Base-by-base conservation (phyloP, 2,888 invertebrate genomes). In the Sylvicola cinctus region DNA sequence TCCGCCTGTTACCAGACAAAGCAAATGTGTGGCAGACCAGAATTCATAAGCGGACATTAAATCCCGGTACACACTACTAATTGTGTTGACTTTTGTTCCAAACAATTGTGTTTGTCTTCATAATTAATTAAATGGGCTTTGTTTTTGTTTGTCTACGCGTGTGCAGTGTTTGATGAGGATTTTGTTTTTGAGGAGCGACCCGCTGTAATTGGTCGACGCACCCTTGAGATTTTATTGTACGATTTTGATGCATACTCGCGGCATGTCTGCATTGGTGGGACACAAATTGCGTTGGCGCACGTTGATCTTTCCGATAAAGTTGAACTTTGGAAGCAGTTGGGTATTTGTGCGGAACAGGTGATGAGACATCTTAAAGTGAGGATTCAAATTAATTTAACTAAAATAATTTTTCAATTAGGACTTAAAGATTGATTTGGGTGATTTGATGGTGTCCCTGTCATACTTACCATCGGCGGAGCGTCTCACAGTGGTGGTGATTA, bases 391-490 rank as follows among this genome's bases (percentile, higher is more conserved):
- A 5, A 28, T 6, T 28, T 13, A 7, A 11, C 14, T 11, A 13
- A 13, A 5, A 12, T 26, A 23, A 14, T 13, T 33, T 14, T 3
- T 14, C 8, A 29, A 27, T 1, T 41, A 56, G 50, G 58, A 58
- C 33, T 49, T 54, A 39, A 84, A 83, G 55, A 74, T 83, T 37
- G 79, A 87, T 49, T 63, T 88, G 16, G 91, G 91, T 0, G 91
- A 93, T 58, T 55, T 93, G 49, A 84, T 91, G 80, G 55, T 93
- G 34, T 87, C 88, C 1, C 61, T 93, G 34, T 85, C 88, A 46
- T 93, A 88, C 55, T 63, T 90, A 26, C 88, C 87, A 11, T 85
- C 84, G 15, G 90, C 90, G 16, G 88, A 87, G 12, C 71, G 90
- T 16, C 66, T 93, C 14, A 88, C 87, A 0, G 73, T 90, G 15